These are phyloP conservation scores for Capitulum mitella DNA, from an alignment of 2,888 invertebrate genomes.

Conservation along the genomic window DNA sequence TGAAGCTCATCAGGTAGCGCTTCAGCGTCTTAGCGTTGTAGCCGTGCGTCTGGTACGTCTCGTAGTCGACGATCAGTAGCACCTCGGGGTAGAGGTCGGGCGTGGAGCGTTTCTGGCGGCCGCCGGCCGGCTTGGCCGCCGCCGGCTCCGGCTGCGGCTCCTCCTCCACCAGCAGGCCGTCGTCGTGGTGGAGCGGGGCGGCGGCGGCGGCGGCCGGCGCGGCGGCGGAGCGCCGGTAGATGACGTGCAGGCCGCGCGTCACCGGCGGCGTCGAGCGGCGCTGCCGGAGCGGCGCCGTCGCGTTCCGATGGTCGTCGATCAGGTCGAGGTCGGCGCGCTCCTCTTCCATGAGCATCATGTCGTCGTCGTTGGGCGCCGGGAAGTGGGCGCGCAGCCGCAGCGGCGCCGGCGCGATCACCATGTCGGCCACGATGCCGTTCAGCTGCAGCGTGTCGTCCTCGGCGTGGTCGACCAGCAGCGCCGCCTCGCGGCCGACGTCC, in stretches of 20 bases:
- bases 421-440: conserved; percentile 1
- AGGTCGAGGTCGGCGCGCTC: background rate
- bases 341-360: background rate
- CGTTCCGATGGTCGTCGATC: background rate
- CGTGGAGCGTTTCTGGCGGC: background rate
- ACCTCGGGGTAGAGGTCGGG: conserved; percentile 22
- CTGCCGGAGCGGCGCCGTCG: background rate
- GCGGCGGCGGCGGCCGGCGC: background rate
- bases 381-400: background rate
- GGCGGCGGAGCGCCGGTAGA: background rate
- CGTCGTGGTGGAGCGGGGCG: background rate
- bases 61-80: conserved; percentile 22
- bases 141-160: background rate
- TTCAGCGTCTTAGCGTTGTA: background rate
- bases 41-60: background rate
- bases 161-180: background rate
- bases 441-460: conserved; percentile 19
- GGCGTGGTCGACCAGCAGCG: conserved; percentile 6
- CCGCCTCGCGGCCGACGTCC: conserved; percentile 2
- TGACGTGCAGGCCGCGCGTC: background rate
- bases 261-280: conserved; percentile 7
- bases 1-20: conserved; percentile 20
- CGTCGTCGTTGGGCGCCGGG: background rate
- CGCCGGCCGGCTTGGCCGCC: background rate
- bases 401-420: conserved; percentile 12